Evolutionary conservation across 2,888 invertebrate species (phyloP), one percentile per base, ranked within the genome.

Genomic region (Archips xylosteana): DNA sequence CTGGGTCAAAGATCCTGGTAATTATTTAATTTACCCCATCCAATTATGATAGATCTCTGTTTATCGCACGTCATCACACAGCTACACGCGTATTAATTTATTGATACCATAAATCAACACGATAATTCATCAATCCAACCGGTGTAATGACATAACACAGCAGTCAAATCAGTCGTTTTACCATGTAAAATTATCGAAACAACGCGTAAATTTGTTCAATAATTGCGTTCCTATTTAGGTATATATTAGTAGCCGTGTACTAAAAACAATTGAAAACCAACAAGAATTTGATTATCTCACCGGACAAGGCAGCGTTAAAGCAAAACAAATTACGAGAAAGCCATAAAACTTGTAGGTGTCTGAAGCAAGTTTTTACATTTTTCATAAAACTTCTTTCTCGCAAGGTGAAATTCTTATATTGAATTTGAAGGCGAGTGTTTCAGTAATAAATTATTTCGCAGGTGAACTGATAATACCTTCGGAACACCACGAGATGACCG

Each of bases 401-500:
- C 86, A 86, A 91, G 87, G 91, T 92, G 90, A 93, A 92, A 92
- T 92, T 91, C 89, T 93, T 92, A 93, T 92, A 93, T 94, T 92
- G 89, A 90, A 93, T 94, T 91, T 91, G 85, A 91, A 89, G 90
- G 87, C 87, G 88, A 91, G 88, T 88, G 87, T 89, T 90, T 88
- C 86, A 86, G 88, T 86, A 87, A 90, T 90, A 90, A 90, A 89
- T 90, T 89, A 83, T 87, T 88, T 80, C 83, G 70, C 95, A 97
- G 97, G 96, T 94, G 97, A 96, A 85, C 96, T 98, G 96, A 97
- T 98, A 87, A 97, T 98, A 83, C 96, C 97, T n/a, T 97, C 97
- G 79, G 95, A 95, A 75, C 97, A 97, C 87, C 97, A 97, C 91
- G 97, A 97, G 85, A 97, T 97, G 84, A 95, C 96, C 81, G 96